Evolutionary conservation across 2,888 invertebrate species (phyloP), one percentile per base, ranked within the genome.

Genomic region (Acleris emargana): DNA sequence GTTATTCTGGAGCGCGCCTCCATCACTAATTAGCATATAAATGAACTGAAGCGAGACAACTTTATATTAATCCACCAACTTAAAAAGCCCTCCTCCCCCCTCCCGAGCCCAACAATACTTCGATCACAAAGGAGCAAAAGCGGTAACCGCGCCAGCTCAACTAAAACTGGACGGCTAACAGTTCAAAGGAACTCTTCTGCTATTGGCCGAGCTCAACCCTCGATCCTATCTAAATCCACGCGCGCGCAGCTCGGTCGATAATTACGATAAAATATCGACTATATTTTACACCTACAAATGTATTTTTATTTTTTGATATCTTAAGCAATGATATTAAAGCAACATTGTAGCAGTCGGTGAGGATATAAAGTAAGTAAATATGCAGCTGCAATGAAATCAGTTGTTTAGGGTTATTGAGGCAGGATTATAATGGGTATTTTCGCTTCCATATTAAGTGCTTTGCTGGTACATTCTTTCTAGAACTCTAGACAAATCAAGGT

Each of bases 11-110:
- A 81, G 76, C 78, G 74, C 85, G 80, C 89, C 88, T 87, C 47
- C 79, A 87, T 83, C 76, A 67, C 78, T 74, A 78, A 92, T 92
- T 91, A 90, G 84, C 90, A 91, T 92, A 90, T 91, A 91, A 91
- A 91, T 90, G 88, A 91, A 87, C 83, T 80, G 71, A 82, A 82
- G 83, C 86, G 79, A 89, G 84, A 91, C 89, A 87, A 89, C 90
- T 91, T 88, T 84, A 90, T 92, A 89, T 77, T 77, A 82, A 69
- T 72, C 75, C 70, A 76, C 89, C 84, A 85, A 32, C 69, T 25
- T 76, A 77, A 69, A 49, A 32, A 64, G 83, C 82, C 64, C 86
- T 74, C 22, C 73, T 75, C 72, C 72, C 62, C 73, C 67, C 71
- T 72, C 73, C 61, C 68, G 54, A 7, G 55, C 13, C n/a, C 50